Base-by-base conservation (phyloP, 2,113 vertebrate genomes). In the Arvicanthis niloticus region DNA sequence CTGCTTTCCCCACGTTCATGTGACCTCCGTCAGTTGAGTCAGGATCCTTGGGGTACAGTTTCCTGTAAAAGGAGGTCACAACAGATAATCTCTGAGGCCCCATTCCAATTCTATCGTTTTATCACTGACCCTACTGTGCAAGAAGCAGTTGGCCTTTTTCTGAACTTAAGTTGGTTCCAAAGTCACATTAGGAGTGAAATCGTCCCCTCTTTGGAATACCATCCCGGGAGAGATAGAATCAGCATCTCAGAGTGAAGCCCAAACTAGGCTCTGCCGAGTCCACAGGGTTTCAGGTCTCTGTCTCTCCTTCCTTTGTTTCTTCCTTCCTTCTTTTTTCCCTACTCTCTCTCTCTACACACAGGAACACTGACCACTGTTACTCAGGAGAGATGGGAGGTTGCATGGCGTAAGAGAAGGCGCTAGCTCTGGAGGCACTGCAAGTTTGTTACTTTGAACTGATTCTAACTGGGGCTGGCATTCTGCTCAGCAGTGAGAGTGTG, bases 161-260 rank as follows among this genome's bases (percentile, higher is more conserved):
- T 94, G 95, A 97, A 97, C 88, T 89, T 92, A 82, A 97, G 40
- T 76, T 93, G 96, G 73, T 95, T 97, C 94, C 97, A 96, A 96
- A 96, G 85, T 87, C 91, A 95, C 91, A 96, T 96, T 92, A 94
- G 60, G 82, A 97, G 89, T 92, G 81, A 95, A 97, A 91, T 87
- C 40, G 73, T 95, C 65, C 77, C 58, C 51, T 93, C 92, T 89
- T 95, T 95, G 95, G 96, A 95, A 78, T 97, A 94, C 87, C 73
- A 78, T 82, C 94, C 95, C 60, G 87, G 62, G 81, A 68, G 91
- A 93, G 76, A 91, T 68, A 76, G 26, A 78, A 80, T 78, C 88
- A 76, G 26, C 72, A 95, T 92, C 76, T 96, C 53, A 40, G 48
- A 97, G 3, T 77, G 88, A 87, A 80, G 51, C 86, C 82, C 92